A percentile compares a stretch with the other conserved stretches of the same genome.
Conservation (phyloP, 2,113 vertebrate genomes). For the Coturnix japonica region DNA sequence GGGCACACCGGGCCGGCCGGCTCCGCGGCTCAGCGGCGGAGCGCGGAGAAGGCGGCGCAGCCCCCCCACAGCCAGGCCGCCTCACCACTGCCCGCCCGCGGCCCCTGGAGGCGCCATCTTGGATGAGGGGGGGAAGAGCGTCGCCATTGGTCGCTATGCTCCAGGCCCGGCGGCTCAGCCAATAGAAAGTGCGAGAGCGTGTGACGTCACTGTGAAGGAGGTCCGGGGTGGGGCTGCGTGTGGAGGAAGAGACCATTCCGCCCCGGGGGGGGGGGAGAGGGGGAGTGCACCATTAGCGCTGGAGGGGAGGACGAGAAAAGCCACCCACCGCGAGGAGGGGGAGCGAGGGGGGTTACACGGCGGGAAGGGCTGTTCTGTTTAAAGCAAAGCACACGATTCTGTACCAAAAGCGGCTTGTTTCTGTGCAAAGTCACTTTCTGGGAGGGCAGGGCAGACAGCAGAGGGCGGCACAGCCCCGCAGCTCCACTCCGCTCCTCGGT, state of each 20-base stretch:
- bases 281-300: too few relatives aligned
- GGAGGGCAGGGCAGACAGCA: not conserved
- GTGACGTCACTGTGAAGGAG: not conserved
- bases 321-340: too few relatives aligned
- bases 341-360: not conserved
- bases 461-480: not conserved
- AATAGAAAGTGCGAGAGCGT: slow-evolving; percentile 64
- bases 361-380: not conserved
- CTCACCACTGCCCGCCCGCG: slow-evolving; percentile 16
- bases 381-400: too few relatives aligned
- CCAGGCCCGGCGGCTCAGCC: slow-evolving; percentile 72
- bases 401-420: fast-evolving
- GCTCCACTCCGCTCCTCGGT: too few relatives aligned
- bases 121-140: slow-evolving; percentile 54
- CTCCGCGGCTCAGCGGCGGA: not conserved
- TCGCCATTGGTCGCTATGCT: slow-evolving; percentile 78
- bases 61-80: not conserved
- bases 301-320: not conserved
- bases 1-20: slow-evolving; percentile 23
- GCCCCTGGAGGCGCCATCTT: slow-evolving; percentile 88
- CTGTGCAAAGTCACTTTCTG: not conserved
- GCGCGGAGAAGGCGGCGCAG: not conserved
- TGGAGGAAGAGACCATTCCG: not conserved
- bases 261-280: too few relatives aligned
- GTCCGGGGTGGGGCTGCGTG: not conserved